Conservation (phyloP, 37 sponge, comb jelly and placozoan genomes). For the Spongilla lacustris region DNA sequence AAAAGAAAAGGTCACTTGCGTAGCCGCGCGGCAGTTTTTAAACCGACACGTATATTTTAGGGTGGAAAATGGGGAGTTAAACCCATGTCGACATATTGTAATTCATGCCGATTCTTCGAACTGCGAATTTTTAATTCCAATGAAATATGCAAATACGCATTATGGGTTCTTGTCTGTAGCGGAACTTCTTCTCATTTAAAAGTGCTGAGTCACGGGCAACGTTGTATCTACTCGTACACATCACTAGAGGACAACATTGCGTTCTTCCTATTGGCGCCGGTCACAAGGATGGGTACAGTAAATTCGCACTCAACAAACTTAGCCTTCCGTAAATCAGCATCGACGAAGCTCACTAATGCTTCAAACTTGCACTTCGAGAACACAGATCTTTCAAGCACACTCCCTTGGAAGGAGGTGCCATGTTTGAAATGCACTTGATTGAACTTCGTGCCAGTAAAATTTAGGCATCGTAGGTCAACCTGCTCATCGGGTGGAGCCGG, state of each 20-base stretch:
- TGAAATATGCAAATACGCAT: no score
- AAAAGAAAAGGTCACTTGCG: no score
- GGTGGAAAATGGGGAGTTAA: no score
- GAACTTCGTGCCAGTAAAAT: constrained; percentile 22
- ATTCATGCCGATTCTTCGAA: no score
- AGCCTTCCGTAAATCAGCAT: constrained; percentile 19
- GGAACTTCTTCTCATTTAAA: no score
- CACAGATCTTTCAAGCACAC: constrained; percentile 18
- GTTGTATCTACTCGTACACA: neutral
- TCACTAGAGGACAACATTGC: neutral
- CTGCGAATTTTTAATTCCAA: no score
- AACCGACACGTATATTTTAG: no score
- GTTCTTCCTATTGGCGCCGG: neutral
- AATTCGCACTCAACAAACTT: constrained; percentile 30
- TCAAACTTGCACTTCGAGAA: constrained; percentile 36
- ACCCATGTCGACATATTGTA: no score
- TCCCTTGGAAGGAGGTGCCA: constrained; percentile 11
- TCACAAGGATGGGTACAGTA: neutral
- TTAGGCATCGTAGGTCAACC: neutral
- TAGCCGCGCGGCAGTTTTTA: no score
- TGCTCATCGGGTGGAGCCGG: neutral
- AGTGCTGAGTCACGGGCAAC: no score
- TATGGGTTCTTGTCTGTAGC: no score
- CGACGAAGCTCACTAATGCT: constrained; percentile 9
- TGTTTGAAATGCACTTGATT: constrained; percentile 25